A percentile compares a stretch with the other conserved stretches of the same genome.
Evolutionary conservation across 2,113 vertebrate genomes (phyloP).

Genomic region (Puntigrus tetrazona): DNA sequence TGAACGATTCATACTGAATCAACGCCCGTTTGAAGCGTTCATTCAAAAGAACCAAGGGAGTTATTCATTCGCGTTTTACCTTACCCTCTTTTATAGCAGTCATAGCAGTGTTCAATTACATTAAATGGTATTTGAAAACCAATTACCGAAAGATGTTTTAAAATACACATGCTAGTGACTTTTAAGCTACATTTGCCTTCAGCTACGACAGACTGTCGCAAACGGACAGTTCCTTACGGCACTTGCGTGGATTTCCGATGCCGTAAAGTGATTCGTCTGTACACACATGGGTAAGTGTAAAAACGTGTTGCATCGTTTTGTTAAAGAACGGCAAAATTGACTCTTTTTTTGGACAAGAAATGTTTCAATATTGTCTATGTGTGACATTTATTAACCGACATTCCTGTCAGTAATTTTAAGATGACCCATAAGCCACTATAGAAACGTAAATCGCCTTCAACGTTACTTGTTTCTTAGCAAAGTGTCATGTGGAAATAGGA

Average conservation of each 20-base stretch:
- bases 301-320: neutral
- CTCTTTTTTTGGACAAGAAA: neutral
- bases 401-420: neutral
- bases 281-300: slow-evolving; percentile 25
- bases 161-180: neutral
- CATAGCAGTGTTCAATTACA: neutral
- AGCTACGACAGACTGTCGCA: slow-evolving; percentile 16
- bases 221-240: neutral
- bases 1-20: neutral
- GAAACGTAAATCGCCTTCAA: neutral
- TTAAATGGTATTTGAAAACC: neutral
- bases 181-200: neutral
- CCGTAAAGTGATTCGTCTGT: slow-evolving; percentile 6
- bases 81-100: neutral
- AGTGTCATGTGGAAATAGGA: neutral
- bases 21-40: neutral
- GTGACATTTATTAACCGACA: neutral
- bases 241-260: neutral
- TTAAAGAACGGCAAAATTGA: neutral
- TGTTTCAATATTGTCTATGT: neutral
- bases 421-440: too few species aligned
- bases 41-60: neutral
- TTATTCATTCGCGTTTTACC: neutral
- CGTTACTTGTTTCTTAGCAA: neutral
- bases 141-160: neutral